Conservation (phyloP, 2,888 invertebrate species). For the Napeogenes sylphis region DNA sequence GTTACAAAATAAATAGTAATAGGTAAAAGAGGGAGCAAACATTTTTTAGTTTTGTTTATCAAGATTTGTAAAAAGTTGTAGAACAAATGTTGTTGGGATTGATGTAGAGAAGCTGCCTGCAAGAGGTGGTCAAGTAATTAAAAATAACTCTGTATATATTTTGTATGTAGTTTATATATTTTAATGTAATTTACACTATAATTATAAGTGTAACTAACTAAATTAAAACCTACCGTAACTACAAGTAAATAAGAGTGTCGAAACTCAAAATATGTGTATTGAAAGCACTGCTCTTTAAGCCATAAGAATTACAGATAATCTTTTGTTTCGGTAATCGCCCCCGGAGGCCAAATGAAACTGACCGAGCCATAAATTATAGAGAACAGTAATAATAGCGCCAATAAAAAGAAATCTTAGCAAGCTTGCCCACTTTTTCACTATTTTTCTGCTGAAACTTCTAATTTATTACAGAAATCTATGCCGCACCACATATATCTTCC, state of each 20-base stretch:
- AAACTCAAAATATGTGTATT: not conserved
- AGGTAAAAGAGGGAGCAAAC: too few relatives aligned
- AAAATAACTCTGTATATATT: too few relatives aligned
- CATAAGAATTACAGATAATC: constrained; percentile 29
- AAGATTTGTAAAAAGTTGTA: too few relatives aligned
- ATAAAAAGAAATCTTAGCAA: constrained; percentile 38
- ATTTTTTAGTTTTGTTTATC: too few relatives aligned
- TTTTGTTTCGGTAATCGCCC: constrained; percentile 33
- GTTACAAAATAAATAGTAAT: too few relatives aligned
- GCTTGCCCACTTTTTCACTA: constrained; percentile 32
- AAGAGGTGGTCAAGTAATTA: too few relatives aligned
- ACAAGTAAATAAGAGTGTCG: not conserved
- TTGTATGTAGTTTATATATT: too few relatives aligned
- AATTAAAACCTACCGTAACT: too few relatives aligned
- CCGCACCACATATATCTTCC: not conserved
- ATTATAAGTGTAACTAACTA: too few relatives aligned
- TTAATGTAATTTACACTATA: too few relatives aligned
- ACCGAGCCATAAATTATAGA: constrained; percentile 34
- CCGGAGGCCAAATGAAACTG: constrained; percentile 33
- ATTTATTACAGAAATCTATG: not conserved
- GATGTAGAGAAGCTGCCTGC: too few relatives aligned
- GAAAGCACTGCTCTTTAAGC: constrained; percentile 13
- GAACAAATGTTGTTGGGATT: too few relatives aligned
- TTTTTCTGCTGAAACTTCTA: constrained; percentile 21
- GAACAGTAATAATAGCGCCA: constrained; percentile 35